Evolutionary conservation across 2,113 vertebrate species (phyloP).

Genomic region (Lontra canadensis): DNA sequence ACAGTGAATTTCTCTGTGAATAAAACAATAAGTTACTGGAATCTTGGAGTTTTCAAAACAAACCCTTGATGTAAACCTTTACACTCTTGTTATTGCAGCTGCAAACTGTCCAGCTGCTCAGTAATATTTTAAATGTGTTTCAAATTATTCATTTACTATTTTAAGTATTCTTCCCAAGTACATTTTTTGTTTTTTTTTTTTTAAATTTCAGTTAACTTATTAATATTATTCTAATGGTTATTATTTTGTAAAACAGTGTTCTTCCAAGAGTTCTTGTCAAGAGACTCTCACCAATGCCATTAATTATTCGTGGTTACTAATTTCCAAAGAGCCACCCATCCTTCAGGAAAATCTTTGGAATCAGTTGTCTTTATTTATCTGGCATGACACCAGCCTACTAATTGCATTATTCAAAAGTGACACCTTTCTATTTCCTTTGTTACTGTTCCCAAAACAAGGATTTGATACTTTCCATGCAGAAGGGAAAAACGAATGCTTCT

Average conservation of each 20-base stretch:
- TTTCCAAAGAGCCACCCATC: neutral
- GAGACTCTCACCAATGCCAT: neutral
- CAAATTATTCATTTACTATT: slow-evolving; percentile 13
- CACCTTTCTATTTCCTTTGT: neutral
- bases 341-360: neutral
- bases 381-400: neutral
- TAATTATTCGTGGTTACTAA: neutral
- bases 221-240: neutral
- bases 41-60: slow-evolving; percentile 41
- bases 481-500: neutral
- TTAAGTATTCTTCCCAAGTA: slow-evolving; percentile 21
- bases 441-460: slow-evolving; percentile 14
- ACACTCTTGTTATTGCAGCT: slow-evolving; percentile 48
- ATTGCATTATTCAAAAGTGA: neutral
- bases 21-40: slow-evolving; percentile 56
- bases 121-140: slow-evolving; percentile 43
- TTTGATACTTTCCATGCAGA: neutral
- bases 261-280: neutral
- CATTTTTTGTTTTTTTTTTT: no score
- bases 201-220: neutral
- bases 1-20: slow-evolving; percentile 35
- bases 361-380: slow-evolving; percentile 27
- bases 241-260: neutral
- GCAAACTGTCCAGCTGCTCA: slow-evolving; percentile 8
- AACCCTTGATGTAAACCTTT: slow-evolving; percentile 44